Evolutionary conservation across 2,113 vertebrate species (phyloP), one percentile per base, ranked within the genome.

Genomic region (Trinectes maculatus): DNA sequence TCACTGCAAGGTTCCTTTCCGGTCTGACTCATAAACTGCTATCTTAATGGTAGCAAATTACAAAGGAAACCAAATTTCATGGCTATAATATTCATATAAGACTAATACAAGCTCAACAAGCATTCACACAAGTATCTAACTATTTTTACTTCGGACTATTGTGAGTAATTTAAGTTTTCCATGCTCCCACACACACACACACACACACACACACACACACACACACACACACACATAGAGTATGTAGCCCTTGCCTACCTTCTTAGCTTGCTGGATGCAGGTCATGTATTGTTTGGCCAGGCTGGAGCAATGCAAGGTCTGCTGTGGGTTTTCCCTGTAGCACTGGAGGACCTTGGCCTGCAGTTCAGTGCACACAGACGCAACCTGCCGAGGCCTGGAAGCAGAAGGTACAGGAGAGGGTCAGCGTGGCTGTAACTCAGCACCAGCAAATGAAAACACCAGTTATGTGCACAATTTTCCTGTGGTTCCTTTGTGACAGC

Each of bases 271-370:
- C 6, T 93, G 94, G 66, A 99, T 95, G 6, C 97, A 99, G 87
- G 65, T 89, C 82, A 93, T 94, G 84, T 96, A 99, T 1, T 96
- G 91, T 77, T 93, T 95, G 74, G 92, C 97, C 85, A 99, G 90
- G 81, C 91, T 87, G 0, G 96, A 96, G 89, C 96, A 99, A 66
- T 88, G 92, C 19, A 99, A 93, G 21, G 95, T 95, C 89, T 98
- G 94, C 25, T 58, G 81, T 34, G 88, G 89, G 74, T 95, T 95
- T 79, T 93, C 90, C 25, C 75, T 87, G 91, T 97, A 99, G 90
- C 97, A 99, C 65, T 88, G 91, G 44, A 98, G 87, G 80, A 98
- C 95, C 82, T 94, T 89, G 63, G 91, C 87, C 88, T 99, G 96
- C 61, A 99, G 90, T 36, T 90, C 89, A 10, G 85, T 55, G 78